A percentile compares a stretch with the other conserved stretches of the same genome.
Evolutionary conservation across 2,113 vertebrate genomes (phyloP).

Genomic region (Neogobius melanostomus): DNA sequence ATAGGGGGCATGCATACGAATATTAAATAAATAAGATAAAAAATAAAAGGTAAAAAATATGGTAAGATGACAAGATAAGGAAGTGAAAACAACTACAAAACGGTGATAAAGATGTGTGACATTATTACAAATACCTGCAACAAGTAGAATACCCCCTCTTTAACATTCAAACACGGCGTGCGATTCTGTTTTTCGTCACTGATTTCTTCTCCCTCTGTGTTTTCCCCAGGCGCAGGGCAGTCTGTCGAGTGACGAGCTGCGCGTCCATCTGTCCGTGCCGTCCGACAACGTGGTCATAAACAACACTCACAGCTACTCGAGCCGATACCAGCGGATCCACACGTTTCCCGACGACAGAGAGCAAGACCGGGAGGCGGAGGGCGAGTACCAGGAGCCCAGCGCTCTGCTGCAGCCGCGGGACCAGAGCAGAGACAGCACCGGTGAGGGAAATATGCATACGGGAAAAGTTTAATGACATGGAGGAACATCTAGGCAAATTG

Average conservation of each 20-base stretch:
- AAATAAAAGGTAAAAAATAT: too few relatives aligned
- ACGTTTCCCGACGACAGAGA: slow-evolving; percentile 77
- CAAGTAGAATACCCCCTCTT: too few relatives aligned
- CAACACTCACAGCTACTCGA: slow-evolving; percentile 85
- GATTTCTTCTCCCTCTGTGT: too few relatives aligned
- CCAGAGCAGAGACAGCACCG: slow-evolving; percentile 78
- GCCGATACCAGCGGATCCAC: slow-evolving; percentile 87
- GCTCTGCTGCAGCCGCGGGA: slow-evolving; percentile 79
- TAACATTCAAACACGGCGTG: too few relatives aligned
- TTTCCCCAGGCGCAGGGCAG: slow-evolving; percentile 82
- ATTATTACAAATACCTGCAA: too few relatives aligned
- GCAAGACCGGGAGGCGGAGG: slow-evolving; percentile 65
- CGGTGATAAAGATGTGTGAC: too few relatives aligned
- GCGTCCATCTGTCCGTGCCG: slow-evolving; percentile 87
- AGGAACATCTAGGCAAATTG: too few relatives aligned
- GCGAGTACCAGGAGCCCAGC: slow-evolving; percentile 88
- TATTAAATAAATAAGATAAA: too few relatives aligned
- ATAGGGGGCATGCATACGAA: too few relatives aligned
- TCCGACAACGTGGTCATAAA: slow-evolving; percentile 92
- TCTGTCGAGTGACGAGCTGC: slow-evolving; percentile 86
- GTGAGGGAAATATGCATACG: slow-evolving; percentile 57
- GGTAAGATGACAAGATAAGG: too few relatives aligned
- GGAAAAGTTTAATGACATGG: not conserved
- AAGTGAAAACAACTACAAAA: too few relatives aligned
- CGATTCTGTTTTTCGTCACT: too few relatives aligned